These are phyloP conservation scores for Synergus japonicus DNA, from an alignment of 2,888 invertebrate genomes.

Conservation along the genomic window DNA sequence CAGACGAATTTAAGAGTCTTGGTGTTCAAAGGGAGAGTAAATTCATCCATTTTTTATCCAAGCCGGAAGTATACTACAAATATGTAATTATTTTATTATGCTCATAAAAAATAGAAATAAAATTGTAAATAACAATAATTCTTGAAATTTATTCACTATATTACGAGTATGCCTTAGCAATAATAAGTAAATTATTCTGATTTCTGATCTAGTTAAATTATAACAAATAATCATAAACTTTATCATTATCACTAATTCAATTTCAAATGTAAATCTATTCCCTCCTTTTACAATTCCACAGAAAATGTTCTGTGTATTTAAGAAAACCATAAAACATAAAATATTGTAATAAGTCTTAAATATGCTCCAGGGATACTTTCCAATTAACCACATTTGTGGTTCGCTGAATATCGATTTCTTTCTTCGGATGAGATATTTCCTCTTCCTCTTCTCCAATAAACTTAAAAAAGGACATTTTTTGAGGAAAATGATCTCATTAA, in stretches of 20 bases:
- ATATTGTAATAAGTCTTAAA: slow-evolving; percentile 10
- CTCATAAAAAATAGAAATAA: slow-evolving; percentile 51
- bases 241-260: neutral
- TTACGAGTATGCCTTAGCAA: slow-evolving; percentile 44
- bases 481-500: neutral
- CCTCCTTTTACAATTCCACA: neutral
- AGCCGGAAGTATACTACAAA: neutral
- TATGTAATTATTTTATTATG: neutral
- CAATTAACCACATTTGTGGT: slow-evolving; percentile 46
- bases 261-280: neutral
- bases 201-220: neutral
- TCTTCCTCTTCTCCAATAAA: neutral
- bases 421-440: neutral
- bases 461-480: neutral
- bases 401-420: slow-evolving; percentile 51
- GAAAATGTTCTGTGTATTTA: neutral
- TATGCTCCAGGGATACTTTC: slow-evolving; percentile 47
- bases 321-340: slow-evolving; percentile 9
- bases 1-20: slow-evolving; percentile 44
- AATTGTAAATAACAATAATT: no score
- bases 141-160: slow-evolving; percentile 47
- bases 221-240: neutral
- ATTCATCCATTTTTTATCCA: slow-evolving; percentile 4
- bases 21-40: slow-evolving; percentile 30
- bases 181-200: slow-evolving; percentile 53